A percentile compares a stretch with the other conserved stretches of the same genome.
phyloP scores from a whole-genome alignment of 92 coral and sea anemone species.

The Pocillopora grandis region DNA sequence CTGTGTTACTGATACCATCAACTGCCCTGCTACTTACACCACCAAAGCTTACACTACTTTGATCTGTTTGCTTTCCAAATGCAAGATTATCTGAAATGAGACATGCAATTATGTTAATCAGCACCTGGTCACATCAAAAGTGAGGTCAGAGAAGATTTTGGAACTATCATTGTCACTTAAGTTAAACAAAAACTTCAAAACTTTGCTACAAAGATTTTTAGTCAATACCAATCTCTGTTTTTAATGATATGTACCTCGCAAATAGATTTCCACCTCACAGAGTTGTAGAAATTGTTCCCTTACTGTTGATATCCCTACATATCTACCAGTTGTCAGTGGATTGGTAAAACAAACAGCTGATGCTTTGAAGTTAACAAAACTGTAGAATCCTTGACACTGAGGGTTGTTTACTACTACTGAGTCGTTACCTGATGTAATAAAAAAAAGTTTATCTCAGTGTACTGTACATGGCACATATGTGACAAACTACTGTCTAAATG shows the following conservation, averaged over 20 bases:
- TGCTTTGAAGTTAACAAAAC: constrained; percentile 3
- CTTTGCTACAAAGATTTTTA: too few species aligned
- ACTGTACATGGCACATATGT: too few species aligned
- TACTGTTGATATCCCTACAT: constrained; percentile 9
- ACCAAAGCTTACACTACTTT: background rate
- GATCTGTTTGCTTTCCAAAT: background rate
- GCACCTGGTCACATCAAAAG: too few species aligned
- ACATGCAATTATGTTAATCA: too few species aligned
- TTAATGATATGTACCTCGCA: background rate
- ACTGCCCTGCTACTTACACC: background rate
- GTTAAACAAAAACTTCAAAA: too few species aligned
- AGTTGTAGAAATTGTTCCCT: background rate
- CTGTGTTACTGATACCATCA: background rate
- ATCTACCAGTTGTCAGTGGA: constrained; percentile 18
- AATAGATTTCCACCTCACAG: constrained; percentile 24
- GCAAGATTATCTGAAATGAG: background rate
- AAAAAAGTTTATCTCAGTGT: too few species aligned
- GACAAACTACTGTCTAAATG: too few species aligned
- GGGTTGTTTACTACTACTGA: background rate
- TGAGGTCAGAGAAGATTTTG: too few species aligned
- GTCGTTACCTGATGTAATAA: background rate
- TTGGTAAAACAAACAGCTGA: constrained; percentile 13
- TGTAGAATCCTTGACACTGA: background rate
- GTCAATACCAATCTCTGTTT: background rate
- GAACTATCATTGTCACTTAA: too few species aligned